Percentiles rank a stretch among this genome's conserved stretches.
These are phyloP conservation scores for Nemopilema nomurai DNA, from an alignment of 30 jellyfish, hydroid and myxozoan genomes.

Conservation along the genomic window DNA sequence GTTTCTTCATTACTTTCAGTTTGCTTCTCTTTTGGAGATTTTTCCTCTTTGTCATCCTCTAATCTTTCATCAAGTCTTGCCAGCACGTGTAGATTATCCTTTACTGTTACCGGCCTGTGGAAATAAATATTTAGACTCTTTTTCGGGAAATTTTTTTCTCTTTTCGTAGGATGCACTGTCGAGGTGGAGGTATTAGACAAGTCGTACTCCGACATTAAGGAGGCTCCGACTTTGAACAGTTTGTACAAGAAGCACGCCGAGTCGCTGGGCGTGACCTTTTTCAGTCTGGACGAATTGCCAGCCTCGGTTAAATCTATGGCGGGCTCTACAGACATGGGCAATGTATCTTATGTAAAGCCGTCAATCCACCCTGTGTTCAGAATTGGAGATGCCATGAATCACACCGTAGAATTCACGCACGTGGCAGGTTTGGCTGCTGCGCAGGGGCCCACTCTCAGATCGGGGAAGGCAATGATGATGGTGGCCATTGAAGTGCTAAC, in stretches of 20 bases:
- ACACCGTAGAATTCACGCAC: constrained; percentile 75
- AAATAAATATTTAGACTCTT: too few species aligned
- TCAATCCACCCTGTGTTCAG: constrained; percentile 87
- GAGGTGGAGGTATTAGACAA: background rate
- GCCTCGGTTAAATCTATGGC: constrained; percentile 16
- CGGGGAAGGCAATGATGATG: constrained; percentile 95
- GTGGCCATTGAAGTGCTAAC: constrained; percentile 71
- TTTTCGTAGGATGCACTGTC: constrained; percentile 46
- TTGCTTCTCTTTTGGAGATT: too few species aligned
- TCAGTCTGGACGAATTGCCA: constrained; percentile 2
- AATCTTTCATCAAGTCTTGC: too few species aligned
- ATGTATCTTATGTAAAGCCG: constrained; percentile 89
- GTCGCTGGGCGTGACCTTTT: constrained; percentile 33
- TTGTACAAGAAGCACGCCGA: constrained; percentile 41
- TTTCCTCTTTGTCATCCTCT: too few species aligned
- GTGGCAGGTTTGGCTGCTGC: constrained; percentile 65
- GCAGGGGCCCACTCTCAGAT: constrained; percentile 75
- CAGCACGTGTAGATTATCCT: too few species aligned
- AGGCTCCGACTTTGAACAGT: constrained; percentile 1
- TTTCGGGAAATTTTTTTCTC: background rate
- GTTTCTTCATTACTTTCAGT: too few species aligned
- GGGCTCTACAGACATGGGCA: constrained; percentile 95
- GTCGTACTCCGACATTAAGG: constrained; percentile 35
- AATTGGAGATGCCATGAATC: constrained; percentile 64
- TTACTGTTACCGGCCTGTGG: too few species aligned